Evolutionary conservation across 1,140 invertebrate genomes (phyloP), one percentile per base, ranked within the genome.

Genomic region (Trachymyrmex septentrionalis): DNA sequence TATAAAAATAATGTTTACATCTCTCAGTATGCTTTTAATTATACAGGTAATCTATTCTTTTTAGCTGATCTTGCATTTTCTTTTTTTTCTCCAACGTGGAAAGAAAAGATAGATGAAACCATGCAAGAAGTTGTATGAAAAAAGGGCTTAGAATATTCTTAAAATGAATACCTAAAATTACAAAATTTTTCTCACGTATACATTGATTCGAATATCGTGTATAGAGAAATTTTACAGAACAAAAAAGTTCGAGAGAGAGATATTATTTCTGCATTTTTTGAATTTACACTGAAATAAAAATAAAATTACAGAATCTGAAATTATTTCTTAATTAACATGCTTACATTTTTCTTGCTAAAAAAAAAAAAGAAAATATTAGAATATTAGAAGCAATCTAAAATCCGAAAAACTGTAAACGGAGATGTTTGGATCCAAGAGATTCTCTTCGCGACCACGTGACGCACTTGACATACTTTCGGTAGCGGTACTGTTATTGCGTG

Each of bases 401-500:
- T 72, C 53, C 10, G 21, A 4, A 44, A 30, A 7, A 38, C 4
- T 2, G 19, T 59, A 73, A 81, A 24, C 53, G 0, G 21, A 30
- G 50, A 75, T 2, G 19, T 44, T 7, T 44, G 5, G 48, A 48
- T 48, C 12, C 3, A 24, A 30, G 44, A 72, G 3, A n/a, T 10
- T 44, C 71, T 80, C 81, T 80, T 73, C 53, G 55, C 27, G 21
- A 73, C 53, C 72, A 59, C 57, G 4, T n/a, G 44, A 64, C 34
- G 44, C 69, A 77, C 71, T 89, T 86, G 76, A 86, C 88, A 89
- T 34, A 89, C 76, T 86, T 86, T 50, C 34, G 38, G 67, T 80
- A 69, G 44, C 12, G 59, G 72, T 88, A 88, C 73, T 75, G 73
- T 89, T 88, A 80, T 72, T 48, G 53, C 50, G 14, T 69, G 10